Evolutionary conservation across 2,888 invertebrate genomes (phyloP).

Genomic region (Embidobia sp.): DNA sequence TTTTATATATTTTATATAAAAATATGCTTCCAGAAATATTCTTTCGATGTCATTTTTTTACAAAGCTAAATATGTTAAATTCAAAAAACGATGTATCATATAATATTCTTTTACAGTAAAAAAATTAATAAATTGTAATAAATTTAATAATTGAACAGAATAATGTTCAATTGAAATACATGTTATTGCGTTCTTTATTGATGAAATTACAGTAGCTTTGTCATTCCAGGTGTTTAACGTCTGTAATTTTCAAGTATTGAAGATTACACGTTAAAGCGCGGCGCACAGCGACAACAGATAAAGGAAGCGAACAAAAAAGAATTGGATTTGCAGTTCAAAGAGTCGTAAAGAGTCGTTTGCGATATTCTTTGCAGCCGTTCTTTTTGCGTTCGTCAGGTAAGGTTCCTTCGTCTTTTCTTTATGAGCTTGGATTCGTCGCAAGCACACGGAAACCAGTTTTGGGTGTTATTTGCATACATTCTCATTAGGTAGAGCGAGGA

Average conservation of each 20-base stretch:
- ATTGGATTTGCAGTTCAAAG: slow-evolving; percentile 46
- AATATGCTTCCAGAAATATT: too few relatives aligned
- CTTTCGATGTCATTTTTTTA: too few relatives aligned
- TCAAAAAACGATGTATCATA: too few relatives aligned
- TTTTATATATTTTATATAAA: background rate
- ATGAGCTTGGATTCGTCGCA: slow-evolving; percentile 21
- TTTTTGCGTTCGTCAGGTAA: background rate
- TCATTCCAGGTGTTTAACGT: slow-evolving; percentile 7
- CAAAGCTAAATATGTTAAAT: too few relatives aligned
- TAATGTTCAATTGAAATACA: background rate
- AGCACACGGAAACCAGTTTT: slow-evolving; percentile 41
- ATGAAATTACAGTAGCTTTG: background rate
- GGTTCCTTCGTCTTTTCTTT: slow-evolving; percentile 27
- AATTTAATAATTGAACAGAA: too few relatives aligned
- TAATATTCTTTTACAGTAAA: too few relatives aligned
- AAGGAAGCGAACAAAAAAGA: slow-evolving; percentile 20
- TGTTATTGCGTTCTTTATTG: background rate
- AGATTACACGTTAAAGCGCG: slow-evolving; percentile 21
- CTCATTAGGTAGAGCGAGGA: slow-evolving; percentile 73
- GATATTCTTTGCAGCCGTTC: slow-evolving; percentile 25
- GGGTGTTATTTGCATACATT: slow-evolving; percentile 77
- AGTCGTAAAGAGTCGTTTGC: slow-evolving; percentile 16
- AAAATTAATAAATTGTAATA: too few relatives aligned
- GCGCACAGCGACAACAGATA: slow-evolving; percentile 15
- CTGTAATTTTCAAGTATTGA: slow-evolving; percentile 31